Evolutionary conservation across 1,140 invertebrate genomes (phyloP), one percentile per base, ranked within the genome.

Genomic region (Triops cancriformis): DNA sequence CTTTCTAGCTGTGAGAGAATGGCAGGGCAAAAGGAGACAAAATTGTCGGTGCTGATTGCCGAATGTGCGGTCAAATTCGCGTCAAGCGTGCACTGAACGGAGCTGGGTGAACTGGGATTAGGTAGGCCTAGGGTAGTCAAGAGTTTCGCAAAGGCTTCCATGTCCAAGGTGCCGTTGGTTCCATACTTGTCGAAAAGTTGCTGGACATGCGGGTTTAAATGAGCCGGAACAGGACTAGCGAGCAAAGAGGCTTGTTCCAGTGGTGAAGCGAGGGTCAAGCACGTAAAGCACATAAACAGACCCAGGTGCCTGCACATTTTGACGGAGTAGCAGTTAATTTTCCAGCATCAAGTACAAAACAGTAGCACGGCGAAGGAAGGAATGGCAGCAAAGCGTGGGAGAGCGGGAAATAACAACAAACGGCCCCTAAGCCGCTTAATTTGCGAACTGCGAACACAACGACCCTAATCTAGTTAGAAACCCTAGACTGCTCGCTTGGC

Each of bases 241-340:
- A 26, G 10, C 27, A 42, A 7, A 26, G 28, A 1, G 28, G 43
- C 27, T 28, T 51, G 41, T 26, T 51, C 64, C 14, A 64, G 41
- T 12, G 26, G 64, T 18, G 76, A 31, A 26, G 77, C 73, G 23
- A 78, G 26, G 27, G 72, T 41, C n/a, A 78, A 43, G 42, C 77
- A 78, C 6, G 77, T 73, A 26, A 78, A 73, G 42, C 77, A 78
- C 18, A 78, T 26, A 14, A 78, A 26, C 26, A 78, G 23, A 2
- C 77, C 77, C 41, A 73, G 28, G 27, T 78, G 77, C 26, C 73
- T 37, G 42, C 77, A 78, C 77, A 78, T 78, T 41, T 1, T 64
- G 23, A n/a, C n/a, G n/a, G n/a, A n/a, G n/a, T n/a, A n/a, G n/a
- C n/a, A n/a, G n/a, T n/a, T n/a, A n/a, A n/a, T n/a, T n/a, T n/a